Percentiles rank a stretch among this genome's conserved stretches.
Evolutionary conservation across 1,140 invertebrate species (phyloP).

Genomic region (Palaemon carinicauda): DNA sequence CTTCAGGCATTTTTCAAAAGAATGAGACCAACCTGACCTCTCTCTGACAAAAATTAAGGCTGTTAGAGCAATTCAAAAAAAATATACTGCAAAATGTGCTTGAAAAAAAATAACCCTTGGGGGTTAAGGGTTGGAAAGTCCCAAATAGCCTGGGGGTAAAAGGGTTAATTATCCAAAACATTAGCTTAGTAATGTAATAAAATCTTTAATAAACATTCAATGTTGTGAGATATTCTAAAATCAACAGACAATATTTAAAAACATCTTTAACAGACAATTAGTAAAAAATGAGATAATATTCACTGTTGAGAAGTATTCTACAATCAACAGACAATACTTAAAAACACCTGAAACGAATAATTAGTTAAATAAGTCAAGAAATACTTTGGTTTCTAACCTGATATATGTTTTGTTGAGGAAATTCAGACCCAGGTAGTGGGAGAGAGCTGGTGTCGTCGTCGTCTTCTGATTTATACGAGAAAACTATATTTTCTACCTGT

Average conservation of each 20-base stretch:
- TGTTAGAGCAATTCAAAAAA: too few relatives aligned
- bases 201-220: too few relatives aligned
- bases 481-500: conserved; percentile 48
- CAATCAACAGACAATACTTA: neutral
- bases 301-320: neutral
- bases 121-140: too few relatives aligned
- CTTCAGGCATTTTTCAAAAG: too few relatives aligned
- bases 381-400: neutral
- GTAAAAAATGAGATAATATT: neutral
- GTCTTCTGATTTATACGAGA: conserved; percentile 57
- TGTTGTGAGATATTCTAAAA: neutral
- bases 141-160: too few relatives aligned
- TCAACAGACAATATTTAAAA: neutral
- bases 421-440: conserved; percentile 32
- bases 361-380: neutral
- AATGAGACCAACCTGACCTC: too few relatives aligned
- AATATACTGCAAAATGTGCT: too few relatives aligned
- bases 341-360: neutral
- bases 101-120: too few relatives aligned
- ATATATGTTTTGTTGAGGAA: conserved; percentile 36
- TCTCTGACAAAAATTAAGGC: too few relatives aligned
- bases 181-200: too few relatives aligned
- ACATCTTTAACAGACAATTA: neutral
- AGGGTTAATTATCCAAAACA: too few relatives aligned
- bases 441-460: conserved; percentile 57